Evolutionary conservation across 2,113 vertebrate genomes (phyloP).

Genomic region (Mellivora capensis): DNA sequence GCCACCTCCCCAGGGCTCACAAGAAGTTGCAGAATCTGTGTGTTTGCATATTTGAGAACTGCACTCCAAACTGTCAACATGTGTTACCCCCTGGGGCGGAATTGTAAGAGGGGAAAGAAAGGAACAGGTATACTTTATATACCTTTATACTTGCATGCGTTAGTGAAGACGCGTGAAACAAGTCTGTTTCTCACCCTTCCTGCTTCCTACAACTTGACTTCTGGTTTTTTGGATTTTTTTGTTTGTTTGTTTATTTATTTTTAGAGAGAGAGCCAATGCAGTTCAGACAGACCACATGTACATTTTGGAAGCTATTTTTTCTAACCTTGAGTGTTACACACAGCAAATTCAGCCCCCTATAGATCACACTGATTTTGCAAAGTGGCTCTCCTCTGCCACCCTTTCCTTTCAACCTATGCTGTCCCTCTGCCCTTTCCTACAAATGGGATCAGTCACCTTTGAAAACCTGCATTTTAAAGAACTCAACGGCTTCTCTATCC

Average conservation of each 20-base stretch:
- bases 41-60: neutral
- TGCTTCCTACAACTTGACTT: fast-evolving
- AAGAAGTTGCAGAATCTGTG: neutral
- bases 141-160: neutral
- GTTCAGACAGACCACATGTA: too few species aligned
- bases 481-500: neutral
- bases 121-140: too few species aligned
- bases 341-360: neutral
- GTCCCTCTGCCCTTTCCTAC: neutral
- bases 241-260: neutral
- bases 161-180: neutral
- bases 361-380: too few species aligned
- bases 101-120: neutral
- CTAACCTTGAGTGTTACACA: neutral
- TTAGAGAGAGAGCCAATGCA: neutral
- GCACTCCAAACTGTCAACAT: neutral
- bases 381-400: neutral
- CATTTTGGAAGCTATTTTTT: neutral
- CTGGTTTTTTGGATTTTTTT: neutral
- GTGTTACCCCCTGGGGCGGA: neutral
- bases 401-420: neutral
- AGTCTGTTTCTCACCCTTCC: neutral
- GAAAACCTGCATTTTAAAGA: neutral
- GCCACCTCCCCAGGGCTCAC: neutral
- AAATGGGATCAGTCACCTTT: neutral